Conservation (phyloP, 2,113 vertebrate genomes). For the Stictonetta naevosa region DNA sequence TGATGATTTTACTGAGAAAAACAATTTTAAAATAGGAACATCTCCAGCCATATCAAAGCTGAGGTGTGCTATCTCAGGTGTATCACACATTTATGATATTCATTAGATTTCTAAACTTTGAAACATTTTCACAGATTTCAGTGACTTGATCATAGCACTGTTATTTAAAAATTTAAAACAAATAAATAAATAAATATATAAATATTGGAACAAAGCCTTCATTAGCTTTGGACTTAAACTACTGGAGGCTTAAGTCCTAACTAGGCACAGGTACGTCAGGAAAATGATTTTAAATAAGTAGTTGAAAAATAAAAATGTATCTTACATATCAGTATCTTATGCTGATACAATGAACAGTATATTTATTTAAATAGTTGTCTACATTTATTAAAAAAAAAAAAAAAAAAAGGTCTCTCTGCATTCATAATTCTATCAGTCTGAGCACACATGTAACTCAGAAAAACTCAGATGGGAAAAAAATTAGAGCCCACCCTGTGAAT, state of each 20-base stretch:
- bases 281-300: background rate
- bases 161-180: background rate
- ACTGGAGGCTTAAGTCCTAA: background rate
- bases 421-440: background rate
- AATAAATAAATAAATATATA: too few species aligned
- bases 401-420: accelerated
- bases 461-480: background rate
- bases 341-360: background rate
- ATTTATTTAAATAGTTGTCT: background rate
- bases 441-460: background rate
- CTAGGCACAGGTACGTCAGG: background rate
- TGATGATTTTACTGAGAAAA: background rate
- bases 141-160: background rate
- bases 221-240: background rate
- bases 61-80: background rate
- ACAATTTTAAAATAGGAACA: background rate
- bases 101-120: background rate
- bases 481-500: accelerated
- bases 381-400: background rate
- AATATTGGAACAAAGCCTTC: too few species aligned
- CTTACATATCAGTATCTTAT: background rate
- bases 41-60: background rate
- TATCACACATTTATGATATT: background rate
- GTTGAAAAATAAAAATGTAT: background rate
- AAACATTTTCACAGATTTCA: background rate